Evolutionary conservation across 2,888 invertebrate genomes (phyloP).

Genomic region (Limnephilus lunatus): DNA sequence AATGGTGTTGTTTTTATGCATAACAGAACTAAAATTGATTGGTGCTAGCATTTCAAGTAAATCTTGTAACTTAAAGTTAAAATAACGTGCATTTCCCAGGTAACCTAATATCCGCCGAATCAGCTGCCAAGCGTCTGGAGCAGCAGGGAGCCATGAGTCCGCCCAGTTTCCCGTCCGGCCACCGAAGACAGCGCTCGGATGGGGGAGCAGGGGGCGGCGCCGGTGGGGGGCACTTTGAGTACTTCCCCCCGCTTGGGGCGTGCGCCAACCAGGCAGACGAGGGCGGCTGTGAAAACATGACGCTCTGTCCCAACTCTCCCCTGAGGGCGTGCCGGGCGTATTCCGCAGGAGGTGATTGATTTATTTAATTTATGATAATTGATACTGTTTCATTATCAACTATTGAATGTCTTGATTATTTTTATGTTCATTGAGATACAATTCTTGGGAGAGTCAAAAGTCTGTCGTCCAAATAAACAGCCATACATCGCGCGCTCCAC

Average conservation of each 20-base stretch:
- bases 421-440: no score
- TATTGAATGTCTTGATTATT: no score
- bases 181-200: constrained; percentile 61
- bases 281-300: constrained; percentile 72
- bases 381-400: no score
- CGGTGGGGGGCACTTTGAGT: constrained; percentile 57
- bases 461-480: no score
- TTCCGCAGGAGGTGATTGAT: constrained; percentile 58
- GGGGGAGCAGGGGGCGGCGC: constrained; percentile 56
- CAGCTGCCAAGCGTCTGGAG: constrained; percentile 69
- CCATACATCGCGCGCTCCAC: no score
- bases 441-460: no score
- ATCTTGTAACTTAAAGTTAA: neutral
- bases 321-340: constrained; percentile 59
- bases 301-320: constrained; percentile 74
- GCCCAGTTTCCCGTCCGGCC: constrained; percentile 64
- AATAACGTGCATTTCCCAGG: constrained; percentile 39
- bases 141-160: constrained; percentile 68
- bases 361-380: neutral
- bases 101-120: constrained; percentile 62
- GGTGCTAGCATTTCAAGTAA: no score
- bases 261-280: constrained; percentile 68
- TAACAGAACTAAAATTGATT: no score
- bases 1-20: no score
- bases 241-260: constrained; percentile 65